Percentiles rank a stretch among this genome's conserved stretches.
Conservation (phyloP, 2,888 invertebrate species). For the Chorisops tibialis region DNA sequence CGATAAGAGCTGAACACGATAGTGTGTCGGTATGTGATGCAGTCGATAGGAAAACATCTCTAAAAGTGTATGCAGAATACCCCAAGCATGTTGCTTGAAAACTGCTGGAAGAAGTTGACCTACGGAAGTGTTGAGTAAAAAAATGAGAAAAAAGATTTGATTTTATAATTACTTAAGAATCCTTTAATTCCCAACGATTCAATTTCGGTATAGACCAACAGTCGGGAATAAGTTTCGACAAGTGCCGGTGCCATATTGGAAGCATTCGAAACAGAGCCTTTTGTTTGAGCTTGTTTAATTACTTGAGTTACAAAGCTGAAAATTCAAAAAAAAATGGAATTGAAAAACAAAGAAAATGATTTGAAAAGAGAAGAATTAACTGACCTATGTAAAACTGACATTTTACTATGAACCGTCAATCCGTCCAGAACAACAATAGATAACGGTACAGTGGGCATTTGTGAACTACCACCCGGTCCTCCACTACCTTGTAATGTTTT, state of each 20-base stretch:
- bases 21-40: constrained; percentile 95
- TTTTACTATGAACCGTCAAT: constrained; percentile 92
- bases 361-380: no score
- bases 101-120: constrained; percentile 86
- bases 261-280: constrained; percentile 69
- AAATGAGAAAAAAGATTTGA: background rate
- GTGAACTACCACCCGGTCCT: constrained; percentile 50
- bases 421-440: constrained; percentile 92
- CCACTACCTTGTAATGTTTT: constrained; percentile 41
- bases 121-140: no score
- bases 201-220: constrained; percentile 93
- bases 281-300: constrained; percentile 83
- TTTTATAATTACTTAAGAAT: constrained; percentile 71
- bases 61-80: constrained; percentile 87
- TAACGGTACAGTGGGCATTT: constrained; percentile 78
- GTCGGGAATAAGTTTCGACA: constrained; percentile 90
- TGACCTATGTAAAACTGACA: constrained; percentile 72
- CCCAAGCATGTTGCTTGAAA: constrained; percentile 91
- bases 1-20: constrained; percentile 85
- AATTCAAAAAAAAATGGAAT: no score
- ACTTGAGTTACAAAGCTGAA: constrained; percentile 79
- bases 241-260: constrained; percentile 78
- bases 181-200: constrained; percentile 96
- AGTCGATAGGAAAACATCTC: constrained; percentile 97
- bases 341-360: no score